These are phyloP conservation scores for Halocaridina rubra DNA, from an alignment of 2,888 invertebrate species.

Conservation along the genomic window DNA sequence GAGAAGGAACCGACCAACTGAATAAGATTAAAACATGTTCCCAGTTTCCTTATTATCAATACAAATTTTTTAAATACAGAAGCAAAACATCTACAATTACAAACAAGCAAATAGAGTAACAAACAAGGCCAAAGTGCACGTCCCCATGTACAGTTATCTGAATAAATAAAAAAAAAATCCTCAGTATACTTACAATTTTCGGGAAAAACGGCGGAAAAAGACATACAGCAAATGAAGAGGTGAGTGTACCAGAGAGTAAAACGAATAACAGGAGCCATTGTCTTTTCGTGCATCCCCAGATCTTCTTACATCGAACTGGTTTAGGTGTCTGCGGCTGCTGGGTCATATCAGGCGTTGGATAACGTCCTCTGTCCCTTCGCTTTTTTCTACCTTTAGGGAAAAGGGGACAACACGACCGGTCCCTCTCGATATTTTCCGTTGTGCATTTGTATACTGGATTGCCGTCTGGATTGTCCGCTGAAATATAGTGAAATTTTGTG, in stretches of 20 bases:
- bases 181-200: slow-evolving; percentile 63
- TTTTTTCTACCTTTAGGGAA: background rate
- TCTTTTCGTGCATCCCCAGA: slow-evolving; percentile 7
- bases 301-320: background rate
- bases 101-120: too few species aligned
- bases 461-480: background rate
- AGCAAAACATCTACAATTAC: background rate
- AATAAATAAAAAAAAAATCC: background rate
- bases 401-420: background rate
- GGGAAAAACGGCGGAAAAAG: slow-evolving; percentile 66
- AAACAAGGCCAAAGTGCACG: too few species aligned
- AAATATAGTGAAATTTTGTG: too few species aligned
- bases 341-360: background rate
- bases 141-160: too few species aligned
- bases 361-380: background rate
- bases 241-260: slow-evolving; percentile 63
- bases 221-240: slow-evolving; percentile 65
- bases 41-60: background rate
- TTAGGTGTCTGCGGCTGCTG: background rate
- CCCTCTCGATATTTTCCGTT: slow-evolving; percentile 10
- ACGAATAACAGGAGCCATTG: slow-evolving; percentile 64
- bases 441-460: slow-evolving; percentile 24
- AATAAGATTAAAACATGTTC: background rate
- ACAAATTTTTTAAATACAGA: background rate
- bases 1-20: background rate